Conservation (phyloP, 1,140 invertebrate species). For the Hylaeus anthracinus region DNA sequence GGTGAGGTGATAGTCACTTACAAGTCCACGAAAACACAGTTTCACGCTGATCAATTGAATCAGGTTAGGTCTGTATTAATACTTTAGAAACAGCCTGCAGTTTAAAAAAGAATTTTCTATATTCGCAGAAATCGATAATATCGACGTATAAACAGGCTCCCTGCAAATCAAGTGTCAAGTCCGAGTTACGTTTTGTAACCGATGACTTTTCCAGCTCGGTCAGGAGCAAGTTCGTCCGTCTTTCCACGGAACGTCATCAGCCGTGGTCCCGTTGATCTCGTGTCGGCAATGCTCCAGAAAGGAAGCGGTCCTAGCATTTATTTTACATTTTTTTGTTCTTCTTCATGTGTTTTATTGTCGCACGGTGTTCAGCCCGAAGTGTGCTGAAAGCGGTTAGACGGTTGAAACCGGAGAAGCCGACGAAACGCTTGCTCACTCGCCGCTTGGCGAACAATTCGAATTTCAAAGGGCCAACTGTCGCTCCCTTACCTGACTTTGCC, state of each 20-base stretch:
- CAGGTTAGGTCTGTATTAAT: too few relatives aligned
- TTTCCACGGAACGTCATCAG: neutral
- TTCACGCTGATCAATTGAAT: too few relatives aligned
- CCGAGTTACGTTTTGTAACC: too few relatives aligned
- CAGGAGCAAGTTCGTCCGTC: too few relatives aligned
- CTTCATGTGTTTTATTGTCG: constrained; percentile 63
- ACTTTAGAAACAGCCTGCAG: too few relatives aligned
- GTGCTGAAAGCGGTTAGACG: constrained; percentile 79
- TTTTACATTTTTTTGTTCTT: constrained; percentile 40
- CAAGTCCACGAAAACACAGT: too few relatives aligned
- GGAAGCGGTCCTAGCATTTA: constrained; percentile 53
- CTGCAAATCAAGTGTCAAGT: too few relatives aligned
- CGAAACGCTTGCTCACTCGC: constrained; percentile 77
- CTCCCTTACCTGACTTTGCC: constrained; percentile 60
- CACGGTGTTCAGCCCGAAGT: constrained; percentile 61
- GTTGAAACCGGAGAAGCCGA: constrained; percentile 80
- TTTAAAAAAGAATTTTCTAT: too few relatives aligned
- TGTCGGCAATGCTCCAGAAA: constrained; percentile 11
- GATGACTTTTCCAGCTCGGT: too few relatives aligned
- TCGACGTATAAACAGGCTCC: too few relatives aligned
- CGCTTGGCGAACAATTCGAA: constrained; percentile 75
- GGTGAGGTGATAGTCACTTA: too few relatives aligned
- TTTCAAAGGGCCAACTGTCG: constrained; percentile 75
- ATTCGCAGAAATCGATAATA: too few relatives aligned
- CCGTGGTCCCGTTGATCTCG: neutral